Percentiles rank a stretch among this genome's conserved stretches.
phyloP scores from a whole-genome alignment of 2,888 invertebrate species.

The Bugulina stolonifera region DNA sequence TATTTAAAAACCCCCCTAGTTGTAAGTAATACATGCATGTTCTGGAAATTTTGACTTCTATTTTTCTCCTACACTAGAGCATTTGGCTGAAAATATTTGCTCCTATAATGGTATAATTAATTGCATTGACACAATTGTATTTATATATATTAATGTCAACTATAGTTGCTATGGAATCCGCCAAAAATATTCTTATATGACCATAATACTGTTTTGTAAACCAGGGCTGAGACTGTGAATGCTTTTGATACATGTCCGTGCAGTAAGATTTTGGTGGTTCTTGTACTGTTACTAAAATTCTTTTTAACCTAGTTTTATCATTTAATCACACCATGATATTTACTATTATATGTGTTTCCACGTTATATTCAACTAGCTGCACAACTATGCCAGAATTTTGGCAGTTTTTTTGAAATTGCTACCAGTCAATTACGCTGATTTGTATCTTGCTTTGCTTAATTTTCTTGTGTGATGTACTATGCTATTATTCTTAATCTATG shows the following conservation, averaged over 20 bases:
- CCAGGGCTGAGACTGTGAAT: background rate
- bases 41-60: no score
- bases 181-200: background rate
- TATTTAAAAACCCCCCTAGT: no score
- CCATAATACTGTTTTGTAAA: background rate
- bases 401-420: slow-evolving; percentile 12
- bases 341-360: slow-evolving; percentile 25
- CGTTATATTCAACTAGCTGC: slow-evolving; percentile 9
- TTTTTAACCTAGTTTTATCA: slow-evolving; percentile 5
- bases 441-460: slow-evolving; percentile 26
- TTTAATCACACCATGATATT: slow-evolving; percentile 20
- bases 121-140: background rate
- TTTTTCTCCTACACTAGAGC: no score
- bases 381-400: background rate
- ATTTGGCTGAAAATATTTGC: background rate
- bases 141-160: background rate
- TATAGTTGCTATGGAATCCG: background rate
- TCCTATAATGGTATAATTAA: background rate
- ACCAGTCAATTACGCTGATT: slow-evolving; percentile 23
- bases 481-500: slow-evolving; percentile 1
- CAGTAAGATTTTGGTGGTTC: background rate
- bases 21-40: no score
- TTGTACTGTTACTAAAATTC: background rate
- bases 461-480: slow-evolving; percentile 23
- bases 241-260: background rate